These are phyloP conservation scores for Ernsta delagoae DNA, from an alignment of 2,888 invertebrate species.

Conservation along the genomic window DNA sequence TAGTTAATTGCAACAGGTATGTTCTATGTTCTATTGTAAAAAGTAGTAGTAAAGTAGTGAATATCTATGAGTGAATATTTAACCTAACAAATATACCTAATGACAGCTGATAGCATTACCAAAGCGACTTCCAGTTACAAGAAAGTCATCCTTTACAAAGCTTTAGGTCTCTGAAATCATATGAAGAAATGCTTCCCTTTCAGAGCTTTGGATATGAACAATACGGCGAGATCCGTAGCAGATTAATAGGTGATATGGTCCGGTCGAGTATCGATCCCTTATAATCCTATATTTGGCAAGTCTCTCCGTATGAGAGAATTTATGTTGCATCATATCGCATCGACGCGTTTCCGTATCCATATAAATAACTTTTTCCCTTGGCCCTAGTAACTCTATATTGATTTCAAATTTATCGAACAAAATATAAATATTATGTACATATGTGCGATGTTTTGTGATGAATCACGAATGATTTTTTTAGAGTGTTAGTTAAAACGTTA, in stretches of 20 bases:
- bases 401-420: not conserved
- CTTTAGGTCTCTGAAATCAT: no score
- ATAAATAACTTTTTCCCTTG: not conserved
- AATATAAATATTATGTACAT: not conserved
- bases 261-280: constrained; percentile 3
- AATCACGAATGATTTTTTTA: not conserved
- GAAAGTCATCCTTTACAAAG: no score
- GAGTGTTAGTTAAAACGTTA: not conserved
- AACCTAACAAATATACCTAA: no score
- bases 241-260: constrained; percentile 1
- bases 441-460: no score
- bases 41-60: no score
- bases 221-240: not conserved
- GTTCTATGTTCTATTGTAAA: no score
- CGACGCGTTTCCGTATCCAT: not conserved
- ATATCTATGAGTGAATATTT: no score
- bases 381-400: not conserved
- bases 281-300: constrained; percentile 14
- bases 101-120: no score
- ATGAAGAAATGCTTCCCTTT: not conserved
- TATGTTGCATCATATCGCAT: not conserved
- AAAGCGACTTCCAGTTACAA: no score
- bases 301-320: not conserved
- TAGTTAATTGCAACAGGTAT: no score
- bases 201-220: not conserved